These are phyloP conservation scores for Cantharis lateralis DNA, from an alignment of 2,888 invertebrate species.

Conservation along the genomic window DNA sequence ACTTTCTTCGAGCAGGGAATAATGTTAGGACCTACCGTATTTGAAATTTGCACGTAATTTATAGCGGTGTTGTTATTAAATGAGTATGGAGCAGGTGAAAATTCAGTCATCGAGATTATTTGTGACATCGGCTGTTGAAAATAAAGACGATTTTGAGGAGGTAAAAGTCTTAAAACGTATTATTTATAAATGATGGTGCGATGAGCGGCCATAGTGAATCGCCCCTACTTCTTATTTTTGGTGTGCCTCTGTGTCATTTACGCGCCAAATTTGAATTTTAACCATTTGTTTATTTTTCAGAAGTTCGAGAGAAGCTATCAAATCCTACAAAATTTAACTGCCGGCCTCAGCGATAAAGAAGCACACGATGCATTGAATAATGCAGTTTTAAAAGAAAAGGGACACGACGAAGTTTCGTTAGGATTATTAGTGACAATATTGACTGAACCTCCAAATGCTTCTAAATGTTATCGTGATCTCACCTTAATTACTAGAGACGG, in stretches of 20 bases:
- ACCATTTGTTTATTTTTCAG: slow-evolving; percentile 61
- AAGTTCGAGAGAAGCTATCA: slow-evolving; percentile 86
- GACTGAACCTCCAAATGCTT: slow-evolving; percentile 80
- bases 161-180: slow-evolving; percentile 65
- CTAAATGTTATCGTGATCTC: slow-evolving; percentile 89
- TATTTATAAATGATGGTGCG: slow-evolving; percentile 57
- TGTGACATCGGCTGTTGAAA: slow-evolving; percentile 81
- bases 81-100: slow-evolving; percentile 65
- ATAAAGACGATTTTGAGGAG: slow-evolving; percentile 90
- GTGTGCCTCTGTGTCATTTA: slow-evolving; percentile 37
- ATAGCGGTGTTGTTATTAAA: slow-evolving; percentile 58
- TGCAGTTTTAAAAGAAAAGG: slow-evolving; percentile 84
- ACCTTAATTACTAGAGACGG: slow-evolving; percentile 90
- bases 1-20: slow-evolving; percentile 60
- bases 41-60: slow-evolving; percentile 62
- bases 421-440: slow-evolving; percentile 89
- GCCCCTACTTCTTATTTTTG: slow-evolving; percentile 53
- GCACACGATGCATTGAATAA: slow-evolving; percentile 90
- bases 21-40: slow-evolving; percentile 66
- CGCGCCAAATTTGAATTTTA: slow-evolving; percentile 50
- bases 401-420: slow-evolving; percentile 91
- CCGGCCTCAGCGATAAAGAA: slow-evolving; percentile 90
- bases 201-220: slow-evolving; percentile 61
- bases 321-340: slow-evolving; percentile 75
- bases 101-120: slow-evolving; percentile 74